Base-by-base conservation (phyloP, 2,888 invertebrate species). In the Ectemnius cavifrons region DNA sequence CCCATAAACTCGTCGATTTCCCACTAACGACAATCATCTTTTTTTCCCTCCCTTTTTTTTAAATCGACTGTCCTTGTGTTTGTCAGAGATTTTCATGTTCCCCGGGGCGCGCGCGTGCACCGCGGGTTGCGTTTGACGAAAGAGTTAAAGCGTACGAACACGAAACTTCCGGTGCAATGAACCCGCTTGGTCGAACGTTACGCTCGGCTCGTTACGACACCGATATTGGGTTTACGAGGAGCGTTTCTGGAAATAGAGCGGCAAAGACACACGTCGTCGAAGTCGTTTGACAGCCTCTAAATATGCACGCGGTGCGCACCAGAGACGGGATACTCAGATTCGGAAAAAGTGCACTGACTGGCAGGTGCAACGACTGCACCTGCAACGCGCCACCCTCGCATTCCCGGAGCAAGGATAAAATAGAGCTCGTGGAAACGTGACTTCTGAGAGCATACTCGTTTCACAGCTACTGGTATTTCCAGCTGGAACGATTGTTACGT, bases 81-180 rank as follows among this genome's bases (percentile, higher is more conserved):
- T 61, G 49, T 37, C 63, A 60, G 58, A 65, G 72, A 79, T 76
- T 79, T 71, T 70, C 45, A 69, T 66, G 71, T 75, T 73, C 70
- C 68, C 65, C 59, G 37, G 11, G 37, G 5, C 3, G 23, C 23
- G 37, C 37, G 37, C 37, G 28, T 4, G 37, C 37, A 4, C 37
- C 1, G 63, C 69, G 74, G 37, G 63, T 60, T 16, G 52, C 52
- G 16, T 65, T 23, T 69, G 79, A 79, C 75, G 82, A 83, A 84
- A 81, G 84, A 84, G 82, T 84, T 83, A 73, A 77, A 81, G 64
- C 52, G 79, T 75, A 78, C 75, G 80, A 78, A 82, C 84, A 80
- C 79, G 87, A 82, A 84, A 83, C 84, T 86, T 86, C 87, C 86
- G 87, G 87, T 81, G 78, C 87, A 87, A 85, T 78, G 86, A 86